These are phyloP conservation scores for Shargacucullia verbasci DNA, from an alignment of 2,888 invertebrate genomes.

Conservation along the genomic window DNA sequence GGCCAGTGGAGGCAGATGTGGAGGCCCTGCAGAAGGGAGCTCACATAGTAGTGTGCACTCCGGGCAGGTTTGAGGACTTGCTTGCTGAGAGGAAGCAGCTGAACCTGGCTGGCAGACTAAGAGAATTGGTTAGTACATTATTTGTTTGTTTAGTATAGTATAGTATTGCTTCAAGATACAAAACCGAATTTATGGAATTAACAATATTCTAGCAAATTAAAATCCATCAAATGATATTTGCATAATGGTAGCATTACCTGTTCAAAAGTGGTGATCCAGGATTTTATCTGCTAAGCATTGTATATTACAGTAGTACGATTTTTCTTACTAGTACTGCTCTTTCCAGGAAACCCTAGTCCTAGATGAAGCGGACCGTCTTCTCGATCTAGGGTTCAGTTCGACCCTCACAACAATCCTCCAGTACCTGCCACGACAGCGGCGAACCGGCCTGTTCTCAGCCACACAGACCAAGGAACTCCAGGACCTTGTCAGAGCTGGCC, in stretches of 20 bases:
- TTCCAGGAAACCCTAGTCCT: conserved; percentile 95
- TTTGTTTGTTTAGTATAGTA: too few species aligned
- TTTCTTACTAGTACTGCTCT: too few species aligned
- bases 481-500: conserved; percentile 96
- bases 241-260: too few species aligned
- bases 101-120: conserved; percentile 92
- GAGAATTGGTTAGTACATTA: conserved; percentile 91
- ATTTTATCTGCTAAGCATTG: too few species aligned
- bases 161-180: too few species aligned
- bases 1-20: conserved; percentile 93
- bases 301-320: too few species aligned
- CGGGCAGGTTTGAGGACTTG: conserved; percentile 97
- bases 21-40: conserved; percentile 91
- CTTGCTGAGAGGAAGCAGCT: conserved; percentile 92
- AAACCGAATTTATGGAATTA: too few species aligned
- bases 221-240: too few species aligned
- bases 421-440: conserved; percentile 96
- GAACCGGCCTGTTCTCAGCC: conserved; percentile 99
- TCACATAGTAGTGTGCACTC: conserved; percentile 97
- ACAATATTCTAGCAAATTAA: too few species aligned
- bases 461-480: conserved; percentile 98
- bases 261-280: too few species aligned
- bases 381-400: conserved; percentile 97
- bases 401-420: conserved; percentile 96
- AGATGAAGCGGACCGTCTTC: conserved; percentile 98